Evolutionary conservation across 2,888 invertebrate genomes (phyloP), one percentile per base, ranked within the genome.

Genomic region (Philereme vetulata): DNA sequence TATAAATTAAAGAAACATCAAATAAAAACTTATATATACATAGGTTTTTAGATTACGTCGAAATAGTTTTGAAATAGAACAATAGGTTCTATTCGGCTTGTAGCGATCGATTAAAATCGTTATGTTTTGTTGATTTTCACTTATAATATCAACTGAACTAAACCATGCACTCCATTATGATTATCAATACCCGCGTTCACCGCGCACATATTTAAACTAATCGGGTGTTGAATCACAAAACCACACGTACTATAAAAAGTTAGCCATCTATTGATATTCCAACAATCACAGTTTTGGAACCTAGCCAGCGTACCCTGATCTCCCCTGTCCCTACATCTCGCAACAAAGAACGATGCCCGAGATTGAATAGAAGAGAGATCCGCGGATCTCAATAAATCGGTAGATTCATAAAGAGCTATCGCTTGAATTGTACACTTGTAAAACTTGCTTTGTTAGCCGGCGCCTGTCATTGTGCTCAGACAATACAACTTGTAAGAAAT

Each of bases 391-490:
- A 69, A 74, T 84, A 85, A 81, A 84, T 71, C 77, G 86, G 90
- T 75, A 78, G 84, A 71, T 81, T 85, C 73, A 88, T 91, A 91
- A 90, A 91, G 86, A 90, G 85, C 85, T 87, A 90, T 89, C 84
- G 82, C 81, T 81, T 90, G 90, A 90, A 91, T 88, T 84, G 88
- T 90, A 90, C 91, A 92, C 91, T 91, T 91, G 91, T 91, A 90
- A 84, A 79, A 84, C 78, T 79, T 75, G 83, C 86, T 85, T 91
- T 91, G 91, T 91, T 87, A 86, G 75, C 72, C 77, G 89, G 86
- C 88, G 91, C 87, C 81, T 86, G 88, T 84, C 85, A 89, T 90
- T 91, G 90, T 90, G 66, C 68, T 80, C 88, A 90, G 84, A 92
- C 91, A 92, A 92, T 92, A 82, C 84, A 85, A 89, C 86, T 90